Base-by-base conservation (phyloP, 2,888 invertebrate species). In the Synergus gifuensis region DNA sequence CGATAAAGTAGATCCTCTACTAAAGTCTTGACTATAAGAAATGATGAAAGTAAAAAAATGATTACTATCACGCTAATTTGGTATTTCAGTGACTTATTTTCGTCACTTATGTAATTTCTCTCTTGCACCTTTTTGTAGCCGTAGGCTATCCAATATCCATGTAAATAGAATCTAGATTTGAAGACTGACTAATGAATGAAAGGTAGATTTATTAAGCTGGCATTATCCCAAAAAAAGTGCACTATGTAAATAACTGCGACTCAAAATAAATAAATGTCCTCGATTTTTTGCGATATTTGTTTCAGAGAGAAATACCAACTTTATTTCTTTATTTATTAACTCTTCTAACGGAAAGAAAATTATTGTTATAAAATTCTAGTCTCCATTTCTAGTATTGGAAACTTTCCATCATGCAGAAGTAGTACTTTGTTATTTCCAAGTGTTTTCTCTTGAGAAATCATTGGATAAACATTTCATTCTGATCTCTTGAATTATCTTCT, bases 161-260 rank as follows among this genome's bases (percentile, higher is more conserved):
- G 60, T 60, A 60, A 60, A 60, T 60, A 60, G 60, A 60, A 60
- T 22, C n/a, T 60, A 60, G 22, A 60, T 18, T 60, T 22, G 9
- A 60, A 60, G 60, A 60, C 60, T 60, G 60, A 60, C 22, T 18
- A 60, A 11, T 60, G 18, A 60, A 22, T 22, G 11, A 60, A 60
- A 60, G 1, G 4, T 60, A 60, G 58, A 18, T 58, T 58, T 12
- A 22, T 11, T 18, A 18, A n/a, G 60, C n/a, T 60, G 22, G n/a
- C 60, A 60, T 60, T 60, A 60, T 11, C 9, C 11, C 1, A 60
- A 8, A 60, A 60, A 60, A 60, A 49, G 16, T 49, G 5, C 11
- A 2, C 18, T 9, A 11, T 58, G 58, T 58, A 58, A 58, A 58
- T 58, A 58, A 11, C 11, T 46, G n/a, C 11, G n/a, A 2, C 8